These are phyloP conservation scores for Hydractinia echinata DNA, from an alignment of 30 jellyfish, hydroid and myxozoan species.

Conservation along the genomic window DNA sequence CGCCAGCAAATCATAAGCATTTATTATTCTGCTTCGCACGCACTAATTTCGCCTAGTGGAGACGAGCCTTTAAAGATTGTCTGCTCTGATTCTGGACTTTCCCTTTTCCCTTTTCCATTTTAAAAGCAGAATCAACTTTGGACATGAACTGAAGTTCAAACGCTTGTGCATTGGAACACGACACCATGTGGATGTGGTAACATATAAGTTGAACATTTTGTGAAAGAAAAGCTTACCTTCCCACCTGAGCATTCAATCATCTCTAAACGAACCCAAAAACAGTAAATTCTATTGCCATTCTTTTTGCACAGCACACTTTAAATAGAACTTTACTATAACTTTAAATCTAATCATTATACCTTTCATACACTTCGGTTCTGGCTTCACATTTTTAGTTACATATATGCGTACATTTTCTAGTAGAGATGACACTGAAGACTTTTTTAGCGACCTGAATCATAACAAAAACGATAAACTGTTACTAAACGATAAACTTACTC, in stretches of 20 bases:
- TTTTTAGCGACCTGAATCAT: conserved; percentile 46
- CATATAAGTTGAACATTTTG: too few relatives aligned
- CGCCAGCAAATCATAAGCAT: too few relatives aligned
- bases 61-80: too few relatives aligned
- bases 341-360: conserved; percentile 39
- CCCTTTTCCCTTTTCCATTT: too few relatives aligned
- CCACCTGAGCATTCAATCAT: conserved; percentile 86
- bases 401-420: conserved; percentile 44
- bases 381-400: conserved; percentile 71
- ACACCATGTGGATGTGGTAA: too few relatives aligned
- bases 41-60: too few relatives aligned
- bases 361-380: conserved; percentile 75
- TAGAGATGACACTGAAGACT: conserved; percentile 34
- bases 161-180: too few relatives aligned
- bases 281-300: not conserved
- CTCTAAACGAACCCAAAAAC: conserved; percentile 37
- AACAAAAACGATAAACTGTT: not conserved
- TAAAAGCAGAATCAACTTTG: too few relatives aligned
- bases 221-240: conserved; percentile 38
- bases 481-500: not conserved
- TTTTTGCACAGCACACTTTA: not conserved
- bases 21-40: too few relatives aligned
- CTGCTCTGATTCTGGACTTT: too few relatives aligned
- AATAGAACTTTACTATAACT: not conserved
- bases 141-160: too few relatives aligned